Conservation (phyloP, 2,113 vertebrate species). For the Martes martes region DNA sequence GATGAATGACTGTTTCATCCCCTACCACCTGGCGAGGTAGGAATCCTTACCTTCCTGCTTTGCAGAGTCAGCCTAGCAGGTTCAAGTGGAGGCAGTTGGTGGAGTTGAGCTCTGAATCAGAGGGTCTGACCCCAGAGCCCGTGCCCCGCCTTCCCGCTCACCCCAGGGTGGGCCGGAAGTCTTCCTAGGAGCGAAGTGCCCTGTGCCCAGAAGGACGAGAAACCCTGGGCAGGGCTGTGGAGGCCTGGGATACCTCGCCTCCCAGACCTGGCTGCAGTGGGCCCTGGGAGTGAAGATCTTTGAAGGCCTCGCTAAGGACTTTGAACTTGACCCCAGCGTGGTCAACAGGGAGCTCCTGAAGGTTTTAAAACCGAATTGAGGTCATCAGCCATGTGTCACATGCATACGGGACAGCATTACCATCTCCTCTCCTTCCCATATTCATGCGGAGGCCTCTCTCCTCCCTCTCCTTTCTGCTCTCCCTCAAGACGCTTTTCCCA, state of each 20-base stretch:
- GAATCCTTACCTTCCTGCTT: not conserved
- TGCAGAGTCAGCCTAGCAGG: not conserved
- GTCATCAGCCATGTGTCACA: fast-evolving
- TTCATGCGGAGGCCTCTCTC: not conserved
- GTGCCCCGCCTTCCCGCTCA: not conserved
- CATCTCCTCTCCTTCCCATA: not conserved
- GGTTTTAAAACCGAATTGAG: not conserved
- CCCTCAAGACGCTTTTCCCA: not conserved
- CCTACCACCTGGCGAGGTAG: not conserved
- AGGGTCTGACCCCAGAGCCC: not conserved
- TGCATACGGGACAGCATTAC: not conserved
- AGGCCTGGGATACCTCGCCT: not conserved
- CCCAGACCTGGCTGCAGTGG: not conserved
- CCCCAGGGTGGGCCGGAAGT: not conserved
- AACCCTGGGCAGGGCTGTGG: not conserved
- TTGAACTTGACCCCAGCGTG: not conserved
- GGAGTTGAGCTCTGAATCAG: not conserved
- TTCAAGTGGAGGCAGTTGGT: fast-evolving
- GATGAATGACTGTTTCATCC: not conserved
- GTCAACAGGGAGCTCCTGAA: not conserved
- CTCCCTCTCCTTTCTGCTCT: not conserved
- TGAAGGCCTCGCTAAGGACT: not conserved
- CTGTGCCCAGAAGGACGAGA: not conserved
- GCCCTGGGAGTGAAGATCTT: not conserved
- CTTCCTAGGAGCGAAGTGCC: not conserved